phyloP scores from a whole-genome alignment of 2,888 invertebrate species.

The Branchinecta sandiegonensis region DNA sequence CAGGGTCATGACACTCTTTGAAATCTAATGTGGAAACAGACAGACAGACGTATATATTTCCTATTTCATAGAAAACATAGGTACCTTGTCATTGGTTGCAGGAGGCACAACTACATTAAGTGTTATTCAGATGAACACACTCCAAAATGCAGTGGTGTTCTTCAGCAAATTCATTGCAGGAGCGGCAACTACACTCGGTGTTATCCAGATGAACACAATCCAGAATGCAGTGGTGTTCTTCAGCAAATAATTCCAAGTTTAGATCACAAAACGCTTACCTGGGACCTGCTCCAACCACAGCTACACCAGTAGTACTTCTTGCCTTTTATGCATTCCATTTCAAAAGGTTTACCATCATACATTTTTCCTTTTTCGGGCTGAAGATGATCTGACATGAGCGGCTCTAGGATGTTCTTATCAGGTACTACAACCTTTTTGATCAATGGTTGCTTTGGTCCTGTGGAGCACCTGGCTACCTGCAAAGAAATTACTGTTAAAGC shows the following conservation, averaged over 20 bases:
- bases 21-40: no score
- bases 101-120: no score
- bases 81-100: no score
- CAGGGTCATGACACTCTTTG: no score
- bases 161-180: background rate
- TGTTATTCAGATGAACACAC: no score
- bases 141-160: background rate
- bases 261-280: slow-evolving; percentile 34
- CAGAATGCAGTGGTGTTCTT: background rate
- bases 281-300: slow-evolving; percentile 78
- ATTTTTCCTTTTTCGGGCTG: slow-evolving; percentile 58
- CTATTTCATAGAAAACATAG: no score
- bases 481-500: background rate
- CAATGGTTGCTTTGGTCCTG: slow-evolving; percentile 8
- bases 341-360: slow-evolving; percentile 81
- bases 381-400: slow-evolving; percentile 6
- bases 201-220: no score
- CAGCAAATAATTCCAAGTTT: background rate
- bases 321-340: slow-evolving; percentile 49
- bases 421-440: background rate
- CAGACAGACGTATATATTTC: no score
- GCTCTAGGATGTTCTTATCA: background rate
- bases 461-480: background rate
- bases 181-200: no score
- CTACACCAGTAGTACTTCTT: slow-evolving; percentile 81